Conservation (phyloP, 2,888 invertebrate genomes). For the Nymphalis polychloros region DNA sequence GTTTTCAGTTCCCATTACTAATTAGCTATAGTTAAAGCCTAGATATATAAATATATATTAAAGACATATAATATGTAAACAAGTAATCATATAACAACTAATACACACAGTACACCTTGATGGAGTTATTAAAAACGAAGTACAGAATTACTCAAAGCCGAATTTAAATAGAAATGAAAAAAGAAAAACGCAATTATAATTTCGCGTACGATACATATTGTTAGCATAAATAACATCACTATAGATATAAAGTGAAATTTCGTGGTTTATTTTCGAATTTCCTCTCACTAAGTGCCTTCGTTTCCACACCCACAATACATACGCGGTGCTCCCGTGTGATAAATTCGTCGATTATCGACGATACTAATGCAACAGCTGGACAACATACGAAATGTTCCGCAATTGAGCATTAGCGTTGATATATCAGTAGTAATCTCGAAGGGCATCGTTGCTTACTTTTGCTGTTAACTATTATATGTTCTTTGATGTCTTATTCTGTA, state of each 20-base stretch:
- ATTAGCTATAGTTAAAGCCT: too few relatives aligned
- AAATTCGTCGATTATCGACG: conserved; percentile 35
- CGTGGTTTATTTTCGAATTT: conserved; percentile 12
- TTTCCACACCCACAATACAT: conserved; percentile 21
- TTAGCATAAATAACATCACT: background rate
- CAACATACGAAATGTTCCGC: conserved; percentile 32
- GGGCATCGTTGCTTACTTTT: conserved; percentile 68
- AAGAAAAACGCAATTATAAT: background rate
- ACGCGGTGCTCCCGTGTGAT: conserved; percentile 19
- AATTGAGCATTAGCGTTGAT: conserved; percentile 39
- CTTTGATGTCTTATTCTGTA: conserved; percentile 27
- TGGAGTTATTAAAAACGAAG: too few relatives aligned
- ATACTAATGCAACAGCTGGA: conserved; percentile 38
- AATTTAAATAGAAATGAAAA: background rate
- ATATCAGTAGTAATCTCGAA: conserved; percentile 58
- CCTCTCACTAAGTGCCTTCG: conserved; percentile 10
- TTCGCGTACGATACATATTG: background rate
- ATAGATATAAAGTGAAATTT: background rate
- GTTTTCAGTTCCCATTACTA: too few relatives aligned
- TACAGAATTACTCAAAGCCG: too few relatives aligned
- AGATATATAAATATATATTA: too few relatives aligned
- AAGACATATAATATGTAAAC: too few relatives aligned
- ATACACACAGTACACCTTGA: too few relatives aligned
- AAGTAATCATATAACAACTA: too few relatives aligned
- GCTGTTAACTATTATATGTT: conserved; percentile 35